These are phyloP conservation scores for Andricus curvator DNA, from an alignment of 2,888 invertebrate genomes.

Conservation along the genomic window DNA sequence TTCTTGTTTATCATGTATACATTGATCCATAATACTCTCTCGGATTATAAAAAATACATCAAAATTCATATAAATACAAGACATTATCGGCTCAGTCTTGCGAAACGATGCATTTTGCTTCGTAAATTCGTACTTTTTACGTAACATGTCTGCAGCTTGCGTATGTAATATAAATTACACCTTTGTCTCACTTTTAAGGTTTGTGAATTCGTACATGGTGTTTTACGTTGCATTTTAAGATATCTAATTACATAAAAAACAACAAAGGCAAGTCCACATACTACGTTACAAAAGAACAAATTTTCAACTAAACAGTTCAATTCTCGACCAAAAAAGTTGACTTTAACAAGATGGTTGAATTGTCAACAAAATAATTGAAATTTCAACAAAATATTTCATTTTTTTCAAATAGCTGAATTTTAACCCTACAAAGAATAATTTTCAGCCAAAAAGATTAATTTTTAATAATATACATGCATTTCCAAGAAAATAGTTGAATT, in stretches of 20 bases:
- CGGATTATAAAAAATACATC: constrained; percentile 1
- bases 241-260: not conserved
- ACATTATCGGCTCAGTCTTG: constrained; percentile 5
- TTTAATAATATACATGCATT: too few species aligned
- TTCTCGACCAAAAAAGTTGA: too few species aligned
- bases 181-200: not conserved
- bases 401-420: too few species aligned
- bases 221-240: not conserved
- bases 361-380: too few species aligned
- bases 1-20: constrained; percentile 1
- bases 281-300: too few species aligned
- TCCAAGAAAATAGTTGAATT: too few species aligned
- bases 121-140: constrained; percentile 23
- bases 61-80: constrained; percentile 27
- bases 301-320: too few species aligned
- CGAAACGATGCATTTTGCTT: not conserved
- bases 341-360: too few species aligned
- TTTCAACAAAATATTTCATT: too few species aligned
- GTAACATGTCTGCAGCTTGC: not conserved
- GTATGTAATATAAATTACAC: constrained; percentile 3
- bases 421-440: too few species aligned
- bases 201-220: not conserved
- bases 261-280: not conserved
- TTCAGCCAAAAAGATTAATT: too few species aligned
- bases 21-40: constrained; percentile 9